Base-by-base conservation (phyloP, 2,113 vertebrate species). In the Seriola dumerili region DNA sequence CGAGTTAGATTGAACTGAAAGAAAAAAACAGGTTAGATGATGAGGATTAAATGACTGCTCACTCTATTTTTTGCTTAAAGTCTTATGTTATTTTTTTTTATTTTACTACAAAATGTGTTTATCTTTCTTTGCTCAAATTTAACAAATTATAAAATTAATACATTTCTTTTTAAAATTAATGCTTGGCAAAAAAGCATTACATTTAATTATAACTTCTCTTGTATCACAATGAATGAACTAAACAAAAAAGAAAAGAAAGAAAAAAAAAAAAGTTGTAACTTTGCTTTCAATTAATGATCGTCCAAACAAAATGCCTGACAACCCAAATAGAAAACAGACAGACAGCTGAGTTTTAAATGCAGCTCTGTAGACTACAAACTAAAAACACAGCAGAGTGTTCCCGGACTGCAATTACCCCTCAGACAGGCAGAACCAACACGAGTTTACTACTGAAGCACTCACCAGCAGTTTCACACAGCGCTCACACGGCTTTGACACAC, bases 401-500 rank as follows among this genome's bases (percentile, higher is more conserved):
- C 83, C 58, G 75, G 84, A 80, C 85, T 67, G 84, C 89, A 83
- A 83, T 84, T 85, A 90, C 76, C 5, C 78, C 72, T 82, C 84
- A 82, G 84, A 93, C 81, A 83, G 80, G 75, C 87, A 82, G 77
- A 82, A 84, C 48, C 71, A 76, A 85, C 89, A 78, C 58, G 10
- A 83, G 72, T 85, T 90, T 75, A 88, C 90, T 73, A 76, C 82
- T 44, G 62, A 81, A 57, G 21, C 74, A 74, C 84, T 87, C 84
- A 81, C 57, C 85, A 87, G 80, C 84, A 88, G 85, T 76, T 84
- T 81, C 85, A 83, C 68, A 61, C 82, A 85, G 81, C 82, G 38
- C 75, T 85, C 88, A 84, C 76, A 73, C 79, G 61, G 82, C 76
- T 81, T 84, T 90, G 88, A 91, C 86, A 92, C 85, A 73, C 76